phyloP scores from a whole-genome alignment of 2,797 vertebrate species.

The Helostoma temminkii region DNA sequence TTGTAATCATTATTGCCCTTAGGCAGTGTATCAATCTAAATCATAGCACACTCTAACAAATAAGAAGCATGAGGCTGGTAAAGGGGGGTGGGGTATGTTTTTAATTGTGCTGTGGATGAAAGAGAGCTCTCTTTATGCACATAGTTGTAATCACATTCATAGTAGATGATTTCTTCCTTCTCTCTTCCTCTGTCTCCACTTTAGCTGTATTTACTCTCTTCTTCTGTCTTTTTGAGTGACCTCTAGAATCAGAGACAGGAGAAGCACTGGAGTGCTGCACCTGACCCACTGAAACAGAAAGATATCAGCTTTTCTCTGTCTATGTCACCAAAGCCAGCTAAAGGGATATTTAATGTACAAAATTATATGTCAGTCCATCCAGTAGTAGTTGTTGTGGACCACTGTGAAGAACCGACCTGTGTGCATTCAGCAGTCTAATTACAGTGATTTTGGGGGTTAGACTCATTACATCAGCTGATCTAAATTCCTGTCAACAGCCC shows the following conservation, averaged over 20 bases:
- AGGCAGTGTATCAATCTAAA: constrained; percentile 65
- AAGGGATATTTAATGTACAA: too few relatives aligned
- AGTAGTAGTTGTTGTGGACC: not conserved
- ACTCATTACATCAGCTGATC: too few relatives aligned
- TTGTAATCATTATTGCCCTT: constrained; percentile 57
- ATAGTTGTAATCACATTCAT: constrained; percentile 63
- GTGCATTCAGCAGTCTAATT: too few relatives aligned
- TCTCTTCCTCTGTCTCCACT: constrained; percentile 23
- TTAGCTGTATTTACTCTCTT: constrained; percentile 35
- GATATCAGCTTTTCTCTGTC: too few relatives aligned
- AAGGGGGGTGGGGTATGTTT: constrained; percentile 32
- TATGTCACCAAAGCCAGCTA: too few relatives aligned
- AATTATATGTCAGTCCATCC: not conserved
- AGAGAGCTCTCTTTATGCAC: constrained; percentile 50
- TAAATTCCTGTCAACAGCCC: too few relatives aligned
- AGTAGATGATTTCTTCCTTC: constrained; percentile 30
- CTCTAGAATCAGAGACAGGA: constrained; percentile 33
- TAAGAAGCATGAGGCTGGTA: constrained; percentile 23
- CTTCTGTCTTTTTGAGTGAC: constrained; percentile 24
- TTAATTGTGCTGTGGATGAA: constrained; percentile 62
- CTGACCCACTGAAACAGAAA: constrained; percentile 16
- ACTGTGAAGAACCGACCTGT: too few relatives aligned
- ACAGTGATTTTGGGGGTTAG: too few relatives aligned
- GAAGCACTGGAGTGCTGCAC: constrained; percentile 27
- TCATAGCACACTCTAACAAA: constrained; percentile 59